Evolutionary conservation across 2,888 invertebrate species (phyloP), one percentile per base, ranked within the genome.

Genomic region (Neoascia interrupta): DNA sequence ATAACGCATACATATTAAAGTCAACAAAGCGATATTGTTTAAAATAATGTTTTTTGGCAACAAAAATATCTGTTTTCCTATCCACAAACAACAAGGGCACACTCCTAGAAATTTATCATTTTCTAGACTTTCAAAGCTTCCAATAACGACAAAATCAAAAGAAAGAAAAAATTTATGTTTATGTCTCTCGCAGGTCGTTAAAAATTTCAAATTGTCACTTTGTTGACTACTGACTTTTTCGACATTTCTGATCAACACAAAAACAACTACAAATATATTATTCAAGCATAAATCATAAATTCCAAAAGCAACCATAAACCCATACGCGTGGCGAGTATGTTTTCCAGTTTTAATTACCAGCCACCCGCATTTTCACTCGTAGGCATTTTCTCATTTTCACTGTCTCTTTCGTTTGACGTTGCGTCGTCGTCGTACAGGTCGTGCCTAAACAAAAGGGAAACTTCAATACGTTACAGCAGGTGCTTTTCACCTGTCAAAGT

Each of bases 361-460:
- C 41, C 56, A 53, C 76, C 72, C 64, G 72, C 64, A 34, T 60
- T 72, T 72, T 58, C 53, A 49, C 61, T 61, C 4, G 26, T 26
- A 26, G 8, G 8, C 26, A 8, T 31, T 31, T 31, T 31, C 31
- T n/a, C 31, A 3, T 31, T 31, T 6, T n/a, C n/a, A 54, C 54
- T 66, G 54, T 66, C 54, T 66, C 54, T 56, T 13, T 66, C 66
- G 43, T 54, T 49, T 60, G 68, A 58, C 16, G 49, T 28, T 10
- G 68, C 51, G 31, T 6, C 21, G 37, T 49, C 8, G 13, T 13
- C n/a, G 19, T 3, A 11, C 18, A 16, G 16, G n/a, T 37, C 36
- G 63, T 31, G 8, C 16, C 5, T 36, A 53, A 73, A 68, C 54
- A 79, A 79, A 75, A 79, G 79, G 73, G 73, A 79, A 79, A 79